phyloP scores from a whole-genome alignment of 2,888 invertebrate species.

The Ochropleura leucogaster region DNA sequence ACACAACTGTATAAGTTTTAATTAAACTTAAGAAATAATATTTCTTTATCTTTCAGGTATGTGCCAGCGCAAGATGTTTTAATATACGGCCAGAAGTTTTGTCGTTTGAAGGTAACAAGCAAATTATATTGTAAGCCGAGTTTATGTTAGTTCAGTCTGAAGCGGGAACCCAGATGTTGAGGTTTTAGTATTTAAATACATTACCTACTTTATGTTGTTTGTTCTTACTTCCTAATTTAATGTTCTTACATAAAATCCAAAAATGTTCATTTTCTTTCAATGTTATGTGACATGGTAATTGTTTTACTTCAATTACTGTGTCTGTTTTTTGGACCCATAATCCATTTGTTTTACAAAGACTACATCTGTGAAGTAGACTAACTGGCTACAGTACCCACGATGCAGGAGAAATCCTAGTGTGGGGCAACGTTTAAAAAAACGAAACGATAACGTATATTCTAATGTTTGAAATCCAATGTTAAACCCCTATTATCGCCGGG shows the following conservation, averaged over 20 bases:
- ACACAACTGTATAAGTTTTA: constrained; percentile 34
- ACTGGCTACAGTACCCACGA: no score
- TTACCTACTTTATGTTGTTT: constrained; percentile 6
- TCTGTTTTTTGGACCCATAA: background rate
- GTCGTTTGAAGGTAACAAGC: constrained; percentile 58
- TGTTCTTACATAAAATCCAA: background rate
- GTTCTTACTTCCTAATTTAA: background rate
- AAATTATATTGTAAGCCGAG: constrained; percentile 55
- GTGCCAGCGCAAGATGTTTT: constrained; percentile 50
- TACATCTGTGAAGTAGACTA: no score
- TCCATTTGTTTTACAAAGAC: no score
- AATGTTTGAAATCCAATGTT: constrained; percentile 38
- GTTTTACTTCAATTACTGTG: background rate
- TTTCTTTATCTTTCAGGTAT: constrained; percentile 62
- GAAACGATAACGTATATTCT: background rate
- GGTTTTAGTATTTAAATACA: constrained; percentile 19
- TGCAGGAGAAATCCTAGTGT: no score
- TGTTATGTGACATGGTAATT: background rate
- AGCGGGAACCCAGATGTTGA: constrained; percentile 37
- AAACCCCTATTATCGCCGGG: no score
- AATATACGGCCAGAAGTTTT: constrained; percentile 54
- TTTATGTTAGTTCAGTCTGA: constrained; percentile 32
- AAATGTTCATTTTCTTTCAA: background rate
- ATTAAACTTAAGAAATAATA: constrained; percentile 43
- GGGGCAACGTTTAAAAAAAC: no score